Evolutionary conservation across 2,113 vertebrate genomes (phyloP).

Genomic region (Lamprologus ornatipinnis): DNA sequence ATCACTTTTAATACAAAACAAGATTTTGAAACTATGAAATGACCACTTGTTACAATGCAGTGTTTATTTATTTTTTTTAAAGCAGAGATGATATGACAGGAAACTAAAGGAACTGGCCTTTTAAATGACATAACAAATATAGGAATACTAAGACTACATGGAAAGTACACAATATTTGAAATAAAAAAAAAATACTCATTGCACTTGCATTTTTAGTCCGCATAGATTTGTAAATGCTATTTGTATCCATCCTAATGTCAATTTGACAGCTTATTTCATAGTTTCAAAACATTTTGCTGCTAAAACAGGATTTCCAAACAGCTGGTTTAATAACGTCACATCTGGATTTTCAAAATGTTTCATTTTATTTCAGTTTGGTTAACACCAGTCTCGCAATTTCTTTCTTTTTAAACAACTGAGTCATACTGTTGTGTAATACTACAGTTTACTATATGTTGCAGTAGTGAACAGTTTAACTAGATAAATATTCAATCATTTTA

Average conservation of each 20-base stretch:
- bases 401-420: not conserved
- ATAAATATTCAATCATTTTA: not conserved
- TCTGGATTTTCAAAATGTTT: slow-evolving; percentile 46
- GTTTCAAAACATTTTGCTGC: slow-evolving; percentile 77
- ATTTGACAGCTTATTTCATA: slow-evolving; percentile 67
- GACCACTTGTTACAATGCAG: slow-evolving; percentile 53
- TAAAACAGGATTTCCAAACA: slow-evolving; percentile 67
- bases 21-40: slow-evolving; percentile 77
- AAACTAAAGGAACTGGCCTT: not conserved
- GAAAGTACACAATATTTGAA: not conserved
- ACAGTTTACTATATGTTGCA: not conserved
- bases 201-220: slow-evolving; percentile 51
- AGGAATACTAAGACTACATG: not conserved
- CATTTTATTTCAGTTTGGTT: not conserved
- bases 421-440: not conserved
- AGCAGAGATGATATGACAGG: not conserved
- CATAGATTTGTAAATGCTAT: slow-evolving; percentile 13
- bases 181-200: not conserved
- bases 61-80: slow-evolving; percentile 54
- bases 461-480: not conserved
- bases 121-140: not conserved
- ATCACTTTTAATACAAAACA: slow-evolving; percentile 63
- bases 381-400: not conserved
- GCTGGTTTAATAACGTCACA: slow-evolving; percentile 31
- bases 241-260: not conserved